Base-by-base conservation (phyloP, 1,140 invertebrate genomes). In the Nasonia giraulti region DNA sequence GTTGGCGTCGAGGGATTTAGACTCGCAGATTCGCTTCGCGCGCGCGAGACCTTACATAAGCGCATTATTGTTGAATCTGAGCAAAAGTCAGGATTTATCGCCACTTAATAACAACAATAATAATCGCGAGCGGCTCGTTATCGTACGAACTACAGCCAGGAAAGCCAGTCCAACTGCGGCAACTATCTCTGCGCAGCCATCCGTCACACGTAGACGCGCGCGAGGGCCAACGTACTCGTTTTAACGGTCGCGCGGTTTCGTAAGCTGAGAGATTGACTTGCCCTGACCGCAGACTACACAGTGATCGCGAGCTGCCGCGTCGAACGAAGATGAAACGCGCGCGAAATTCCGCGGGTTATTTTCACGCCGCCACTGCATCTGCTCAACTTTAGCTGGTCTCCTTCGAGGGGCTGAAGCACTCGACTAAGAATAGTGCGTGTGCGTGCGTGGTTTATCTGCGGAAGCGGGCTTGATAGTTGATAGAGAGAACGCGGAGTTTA, bases 281-380 rank as follows among this genome's bases (percentile, higher is more conserved):
- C 17, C 20, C 55, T n/a, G 4, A 62, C 55, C 55, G 55, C 55
- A 62, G 55, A 55, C 50, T 55, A 55, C 50, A 17, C 17, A 62
- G 20, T n/a, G 40, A 44, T 44, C 40, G 40, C 40, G 40, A 44
- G 10, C 40, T 17, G 20, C 10, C 10, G 44, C 23, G 23, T 50
- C 75, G 44, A 50, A 55, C 47, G 44, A 44, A 17, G 73, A 44
- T n/a, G 73, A 27, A 47, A 77, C 75, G n/a, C 78, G 27, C 33
- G 71, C 71, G 40, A 74, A 75, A 62, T 37, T 75, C 55, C 73
- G 55, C n/a, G n/a, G 17, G 81, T 33, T 83, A 83, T 83, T 83
- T 77, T 77, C 55, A 23, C 68, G 55, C 20, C 17, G 55, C 20
- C 5, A 7, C 20, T 62, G 55, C 17, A 62, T 62, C 55, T n/a